Evolutionary conservation across 1,140 invertebrate genomes (phyloP).

Genomic region (Harlomillsia oculata): DNA sequence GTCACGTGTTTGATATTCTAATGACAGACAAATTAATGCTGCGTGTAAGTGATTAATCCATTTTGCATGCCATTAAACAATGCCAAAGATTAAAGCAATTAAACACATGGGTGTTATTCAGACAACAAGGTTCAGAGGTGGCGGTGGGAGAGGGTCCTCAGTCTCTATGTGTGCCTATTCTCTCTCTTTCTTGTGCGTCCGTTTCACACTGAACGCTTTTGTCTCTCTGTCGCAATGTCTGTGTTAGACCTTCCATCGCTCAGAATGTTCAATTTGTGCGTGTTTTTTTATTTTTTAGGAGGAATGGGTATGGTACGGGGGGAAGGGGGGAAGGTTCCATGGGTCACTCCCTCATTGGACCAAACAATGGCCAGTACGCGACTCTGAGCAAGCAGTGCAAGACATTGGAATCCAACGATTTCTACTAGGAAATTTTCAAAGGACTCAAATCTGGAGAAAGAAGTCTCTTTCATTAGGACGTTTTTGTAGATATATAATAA

Average conservation of each 20-base stretch:
- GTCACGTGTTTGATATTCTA: slow-evolving; percentile 17
- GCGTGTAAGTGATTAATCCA: slow-evolving; percentile 3
- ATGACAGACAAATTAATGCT: no score
- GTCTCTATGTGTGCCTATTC: background rate
- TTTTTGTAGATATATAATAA: no score
- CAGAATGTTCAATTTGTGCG: no score
- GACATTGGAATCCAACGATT: slow-evolving; percentile 83
- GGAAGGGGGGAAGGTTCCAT: slow-evolving; percentile 22
- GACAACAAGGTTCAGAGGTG: slow-evolving; percentile 17
- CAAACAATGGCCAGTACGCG: slow-evolving; percentile 45
- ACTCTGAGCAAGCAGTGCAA: slow-evolving; percentile 87
- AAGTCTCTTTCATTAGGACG: no score
- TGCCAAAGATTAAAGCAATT: background rate
- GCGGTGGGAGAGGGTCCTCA: no score
- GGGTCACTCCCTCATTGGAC: slow-evolving; percentile 38
- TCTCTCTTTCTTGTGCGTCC: slow-evolving; percentile 3
- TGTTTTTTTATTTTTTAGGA: no score
- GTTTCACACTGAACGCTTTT: no score
- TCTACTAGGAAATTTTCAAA: slow-evolving; percentile 73
- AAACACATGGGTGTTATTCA: background rate
- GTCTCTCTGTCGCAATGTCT: background rate
- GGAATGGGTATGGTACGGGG: slow-evolving; percentile 23
- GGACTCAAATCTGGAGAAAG: no score
- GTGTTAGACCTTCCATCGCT: background rate
- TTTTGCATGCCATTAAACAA: background rate